Conservation (phyloP, 2,113 vertebrate species). For the Carollia perspicillata region DNA sequence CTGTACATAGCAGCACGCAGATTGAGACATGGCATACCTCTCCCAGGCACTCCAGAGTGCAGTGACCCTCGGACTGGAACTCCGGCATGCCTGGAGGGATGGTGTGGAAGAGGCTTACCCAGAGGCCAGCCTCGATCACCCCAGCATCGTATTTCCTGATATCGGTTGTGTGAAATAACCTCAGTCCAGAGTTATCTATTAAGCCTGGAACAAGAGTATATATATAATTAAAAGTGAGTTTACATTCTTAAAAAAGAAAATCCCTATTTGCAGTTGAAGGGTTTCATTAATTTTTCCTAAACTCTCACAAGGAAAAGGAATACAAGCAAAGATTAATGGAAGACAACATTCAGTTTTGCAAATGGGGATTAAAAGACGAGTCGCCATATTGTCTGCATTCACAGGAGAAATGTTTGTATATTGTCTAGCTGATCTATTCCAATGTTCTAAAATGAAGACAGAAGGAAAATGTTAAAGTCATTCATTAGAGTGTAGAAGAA, state of each 20-base stretch:
- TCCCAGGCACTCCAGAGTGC: constrained; percentile 89
- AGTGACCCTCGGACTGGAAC: constrained; percentile 90
- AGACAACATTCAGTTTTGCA: background rate
- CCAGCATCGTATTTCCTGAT: constrained; percentile 88
- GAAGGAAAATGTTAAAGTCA: background rate
- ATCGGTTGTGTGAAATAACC: constrained; percentile 84
- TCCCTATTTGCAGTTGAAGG: constrained; percentile 8
- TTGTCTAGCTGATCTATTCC: background rate
- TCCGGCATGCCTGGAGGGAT: constrained; percentile 90
- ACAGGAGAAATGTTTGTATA: background rate
- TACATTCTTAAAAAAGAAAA: background rate
- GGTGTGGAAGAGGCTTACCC: constrained; percentile 93
- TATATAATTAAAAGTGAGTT: background rate
- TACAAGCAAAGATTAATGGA: constrained; percentile 34
- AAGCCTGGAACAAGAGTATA: constrained; percentile 82
- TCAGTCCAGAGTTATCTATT: constrained; percentile 89
- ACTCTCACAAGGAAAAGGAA: background rate
- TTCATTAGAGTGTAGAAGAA: background rate
- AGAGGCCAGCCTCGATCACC: constrained; percentile 91
- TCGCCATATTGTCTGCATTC: background rate
- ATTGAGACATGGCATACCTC: constrained; percentile 81
- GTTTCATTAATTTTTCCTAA: background rate
- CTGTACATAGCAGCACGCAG: background rate
- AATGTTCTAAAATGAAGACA: background rate
- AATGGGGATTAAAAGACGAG: background rate